Conservation (phyloP, 2,797 vertebrate species). For the Adrianichthys oophorus region DNA sequence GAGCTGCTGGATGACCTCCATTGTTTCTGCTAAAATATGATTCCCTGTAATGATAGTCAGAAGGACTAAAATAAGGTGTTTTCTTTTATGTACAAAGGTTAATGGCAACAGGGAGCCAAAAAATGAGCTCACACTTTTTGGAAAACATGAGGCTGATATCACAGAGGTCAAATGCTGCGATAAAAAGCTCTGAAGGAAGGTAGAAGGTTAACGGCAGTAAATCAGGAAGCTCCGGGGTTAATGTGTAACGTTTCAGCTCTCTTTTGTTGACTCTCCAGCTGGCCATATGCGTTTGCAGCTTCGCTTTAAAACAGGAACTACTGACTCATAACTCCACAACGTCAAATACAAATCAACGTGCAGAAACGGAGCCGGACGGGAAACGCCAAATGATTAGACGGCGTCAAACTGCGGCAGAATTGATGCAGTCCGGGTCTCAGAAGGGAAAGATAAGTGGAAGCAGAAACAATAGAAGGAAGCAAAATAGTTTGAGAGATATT, state of each 20-base stretch:
- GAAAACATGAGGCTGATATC: constrained; percentile 32
- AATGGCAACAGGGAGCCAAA: constrained; percentile 29
- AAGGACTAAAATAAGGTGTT: not conserved
- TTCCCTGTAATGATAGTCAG: not conserved
- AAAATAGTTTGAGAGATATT: constrained; percentile 13
- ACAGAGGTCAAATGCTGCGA: constrained; percentile 37
- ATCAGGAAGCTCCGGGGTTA: constrained; percentile 36
- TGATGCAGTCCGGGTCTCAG: no score
- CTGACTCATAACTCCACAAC: constrained; percentile 7
- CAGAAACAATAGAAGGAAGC: constrained; percentile 8
- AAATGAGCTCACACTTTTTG: constrained; percentile 46
- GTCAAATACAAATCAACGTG: not conserved
- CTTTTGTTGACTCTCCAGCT: constrained; percentile 33
- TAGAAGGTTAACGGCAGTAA: constrained; percentile 55
- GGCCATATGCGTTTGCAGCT: constrained; percentile 42
- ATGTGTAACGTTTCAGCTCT: constrained; percentile 19
- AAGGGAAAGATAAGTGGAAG: not conserved
- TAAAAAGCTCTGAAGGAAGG: constrained; percentile 19
- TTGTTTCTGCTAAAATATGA: not conserved
- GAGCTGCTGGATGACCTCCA: no score
- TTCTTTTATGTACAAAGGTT: constrained; percentile 15
- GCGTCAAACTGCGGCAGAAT: no score
- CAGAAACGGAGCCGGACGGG: no score
- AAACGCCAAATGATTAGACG: no score
- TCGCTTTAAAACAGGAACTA: constrained; percentile 23